Evolutionary conservation across 2,113 vertebrate genomes (phyloP).

Genomic region (Odocoileus hemionus): DNA sequence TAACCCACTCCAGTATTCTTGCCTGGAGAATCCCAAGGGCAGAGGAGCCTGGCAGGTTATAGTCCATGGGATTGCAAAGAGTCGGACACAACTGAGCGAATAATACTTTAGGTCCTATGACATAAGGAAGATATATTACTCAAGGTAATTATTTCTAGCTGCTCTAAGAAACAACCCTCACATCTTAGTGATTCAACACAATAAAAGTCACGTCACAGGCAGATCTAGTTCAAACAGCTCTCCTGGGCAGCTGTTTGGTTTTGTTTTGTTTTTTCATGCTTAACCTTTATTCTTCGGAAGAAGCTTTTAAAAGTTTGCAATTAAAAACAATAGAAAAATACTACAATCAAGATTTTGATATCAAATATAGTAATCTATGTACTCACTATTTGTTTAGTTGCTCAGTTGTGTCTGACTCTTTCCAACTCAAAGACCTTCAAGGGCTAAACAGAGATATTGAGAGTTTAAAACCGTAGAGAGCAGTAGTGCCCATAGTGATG

Average conservation of each 20-base stretch:
- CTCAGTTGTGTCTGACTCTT: neutral
- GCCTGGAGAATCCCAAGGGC: neutral
- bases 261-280: neutral
- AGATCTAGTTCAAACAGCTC: neutral
- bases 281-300: neutral
- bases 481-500: neutral
- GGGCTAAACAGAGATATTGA: neutral
- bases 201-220: neutral
- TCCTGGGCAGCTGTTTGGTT: neutral
- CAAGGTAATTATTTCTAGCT: constrained; percentile 14
- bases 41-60: neutral
- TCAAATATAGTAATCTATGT: neutral
- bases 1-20: neutral
- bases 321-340: neutral
- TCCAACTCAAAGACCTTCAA: neutral
- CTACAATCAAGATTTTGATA: neutral
- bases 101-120: neutral
- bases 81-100: neutral
- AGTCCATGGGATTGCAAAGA: neutral
- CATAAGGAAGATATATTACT: neutral
- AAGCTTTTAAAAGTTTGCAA: neutral
- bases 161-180: neutral
- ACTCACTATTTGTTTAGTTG: neutral
- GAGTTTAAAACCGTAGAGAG: neutral
- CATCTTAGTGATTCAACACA: neutral